Evolutionary conservation across 2,113 vertebrate genomes (phyloP), one percentile per base, ranked within the genome.

Genomic region (Calyptomena viridis): DNA sequence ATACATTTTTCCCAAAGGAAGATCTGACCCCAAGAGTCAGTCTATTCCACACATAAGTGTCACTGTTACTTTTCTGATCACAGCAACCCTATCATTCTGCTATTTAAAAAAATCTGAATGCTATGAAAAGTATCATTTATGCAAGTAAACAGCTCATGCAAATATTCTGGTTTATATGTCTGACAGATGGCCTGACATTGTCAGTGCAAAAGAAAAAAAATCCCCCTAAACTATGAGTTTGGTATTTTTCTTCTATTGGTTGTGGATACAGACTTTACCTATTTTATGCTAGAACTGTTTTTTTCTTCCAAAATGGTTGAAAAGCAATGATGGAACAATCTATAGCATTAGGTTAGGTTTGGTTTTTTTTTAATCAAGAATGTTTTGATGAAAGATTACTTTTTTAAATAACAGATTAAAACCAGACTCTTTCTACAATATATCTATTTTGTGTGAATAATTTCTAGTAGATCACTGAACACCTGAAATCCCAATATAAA

Each of bases 71-170:
- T 91, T 91, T 78, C 60, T 81, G 39, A 84, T 69, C 76, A 64
- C 24, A 79, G 30, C 22, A 86, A 68, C 22, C 25, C 42, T 79
- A 68, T 80, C 60, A 89, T 83, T 80, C 44, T 93, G 83, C 83
- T 66, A 86, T 94, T 82, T 92, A 86, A 93, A 95, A 82, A 89
- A 76, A 59, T 68, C 8, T 1, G 20, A 66, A 82, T 28, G 20
- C 8, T 86, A 69, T 58, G 35, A 90, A 92, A 92, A 71, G 5
- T 35, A 92, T 67, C 14, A 12, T 35, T 80, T 66, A 44, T 52
- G 24, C 37, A 95, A 76, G 23, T 92, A 96, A 97, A 95, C 58
- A 92, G 68, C 63, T 69, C 39, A 83, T 92, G 40, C 16, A 96
- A 91, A 94, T 87, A 87, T 92, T 86, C 10, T 6, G 53, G 53